Percentiles rank a stretch among this genome's conserved stretches.
phyloP scores from a whole-genome alignment of 2,797 vertebrate genomes.

The Karalla daura region DNA sequence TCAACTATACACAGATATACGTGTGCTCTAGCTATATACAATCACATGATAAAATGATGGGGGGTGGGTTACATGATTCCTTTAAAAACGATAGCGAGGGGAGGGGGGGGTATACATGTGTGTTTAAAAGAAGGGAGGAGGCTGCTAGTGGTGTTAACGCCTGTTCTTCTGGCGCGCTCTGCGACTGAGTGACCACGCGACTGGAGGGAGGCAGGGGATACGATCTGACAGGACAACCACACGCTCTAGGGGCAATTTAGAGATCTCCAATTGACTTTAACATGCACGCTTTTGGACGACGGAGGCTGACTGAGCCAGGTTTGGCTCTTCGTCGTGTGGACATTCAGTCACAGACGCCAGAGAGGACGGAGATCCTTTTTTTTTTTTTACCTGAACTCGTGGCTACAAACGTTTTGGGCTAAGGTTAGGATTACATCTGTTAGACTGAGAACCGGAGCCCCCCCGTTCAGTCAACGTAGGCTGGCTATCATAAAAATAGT shows the following conservation, averaged over 20 bases:
- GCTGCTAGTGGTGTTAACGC: neutral
- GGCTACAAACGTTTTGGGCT: no score
- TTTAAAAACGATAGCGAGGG: conserved; percentile 19
- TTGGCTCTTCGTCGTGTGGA: no score
- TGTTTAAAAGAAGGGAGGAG: neutral
- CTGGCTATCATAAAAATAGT: no score
- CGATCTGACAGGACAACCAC: neutral
- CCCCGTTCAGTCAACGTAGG: no score
- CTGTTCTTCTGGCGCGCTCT: neutral
- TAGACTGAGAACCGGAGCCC: no score
- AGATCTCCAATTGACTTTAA: no score
- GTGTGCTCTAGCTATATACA: conserved; percentile 58
- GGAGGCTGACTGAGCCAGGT: no score
- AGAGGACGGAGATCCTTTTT: no score
- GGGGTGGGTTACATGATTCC: conserved; percentile 35
- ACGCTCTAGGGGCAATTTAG: neutral
- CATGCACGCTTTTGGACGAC: no score
- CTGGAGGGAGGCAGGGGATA: neutral
- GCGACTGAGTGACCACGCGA: neutral
- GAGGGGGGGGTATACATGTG: neutral
- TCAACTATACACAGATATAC: conserved; percentile 29
- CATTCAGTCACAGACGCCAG: no score
- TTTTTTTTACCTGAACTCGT: no score
- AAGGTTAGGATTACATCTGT: no score
- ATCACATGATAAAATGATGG: conserved; percentile 48